Evolutionary conservation across 2,797 vertebrate species (phyloP).

Genomic region (Sorex maritimensis): DNA sequence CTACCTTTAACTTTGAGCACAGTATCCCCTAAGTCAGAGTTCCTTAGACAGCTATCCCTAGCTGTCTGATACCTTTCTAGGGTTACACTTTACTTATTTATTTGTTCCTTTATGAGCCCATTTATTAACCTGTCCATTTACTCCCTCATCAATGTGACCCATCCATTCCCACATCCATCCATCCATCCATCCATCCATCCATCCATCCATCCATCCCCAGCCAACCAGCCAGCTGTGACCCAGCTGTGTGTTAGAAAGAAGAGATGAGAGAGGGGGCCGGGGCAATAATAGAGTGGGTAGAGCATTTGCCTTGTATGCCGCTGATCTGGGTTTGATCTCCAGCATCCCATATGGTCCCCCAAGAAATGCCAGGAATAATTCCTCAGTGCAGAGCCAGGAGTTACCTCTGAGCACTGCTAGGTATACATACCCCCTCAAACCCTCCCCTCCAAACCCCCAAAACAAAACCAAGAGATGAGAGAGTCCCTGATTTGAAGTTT

Average conservation of each 20-base stretch:
- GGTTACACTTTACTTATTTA: conserved; percentile 28
- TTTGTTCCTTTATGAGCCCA: background rate
- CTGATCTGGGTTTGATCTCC: no score
- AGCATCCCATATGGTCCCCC: no score
- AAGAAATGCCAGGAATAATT: no score
- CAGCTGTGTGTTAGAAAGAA: background rate
- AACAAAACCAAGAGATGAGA: background rate
- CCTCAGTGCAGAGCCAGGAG: no score
- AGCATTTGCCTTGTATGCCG: no score
- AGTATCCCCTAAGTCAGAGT: no score
- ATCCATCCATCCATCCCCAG: background rate
- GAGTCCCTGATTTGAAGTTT: no score
- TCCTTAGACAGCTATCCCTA: background rate
- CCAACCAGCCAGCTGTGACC: background rate
- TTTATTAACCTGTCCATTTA: background rate
- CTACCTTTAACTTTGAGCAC: no score
- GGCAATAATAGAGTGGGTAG: no score
- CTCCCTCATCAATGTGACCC: background rate
- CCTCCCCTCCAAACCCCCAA: background rate
- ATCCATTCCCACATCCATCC: background rate
- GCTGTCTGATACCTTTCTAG: background rate
- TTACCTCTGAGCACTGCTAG: no score
- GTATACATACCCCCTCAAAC: no score
- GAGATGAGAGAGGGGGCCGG: background rate
- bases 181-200: background rate